phyloP scores from a whole-genome alignment of 1,140 invertebrate species.

The Lepidostoma basale region DNA sequence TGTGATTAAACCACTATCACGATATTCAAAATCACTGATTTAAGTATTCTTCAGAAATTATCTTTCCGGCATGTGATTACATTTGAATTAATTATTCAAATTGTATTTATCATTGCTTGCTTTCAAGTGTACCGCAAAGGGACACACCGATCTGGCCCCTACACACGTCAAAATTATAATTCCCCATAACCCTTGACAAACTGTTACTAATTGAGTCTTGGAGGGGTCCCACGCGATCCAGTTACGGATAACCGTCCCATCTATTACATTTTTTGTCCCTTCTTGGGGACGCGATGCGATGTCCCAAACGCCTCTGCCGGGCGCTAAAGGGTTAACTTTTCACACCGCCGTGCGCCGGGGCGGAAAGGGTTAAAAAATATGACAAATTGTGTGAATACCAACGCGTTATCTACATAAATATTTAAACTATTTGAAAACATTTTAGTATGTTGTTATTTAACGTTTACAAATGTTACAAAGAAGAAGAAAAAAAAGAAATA shows the following conservation, averaged over 20 bases:
- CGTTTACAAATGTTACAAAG: no score
- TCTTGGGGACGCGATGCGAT: not conserved
- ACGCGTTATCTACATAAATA: not conserved
- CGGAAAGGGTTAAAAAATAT: not conserved
- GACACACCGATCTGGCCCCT: no score
- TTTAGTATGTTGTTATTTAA: no score
- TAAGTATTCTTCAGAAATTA: no score
- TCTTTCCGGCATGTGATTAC: no score
- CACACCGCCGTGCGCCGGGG: not conserved
- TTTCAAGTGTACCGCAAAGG: no score
- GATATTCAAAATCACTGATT: no score
- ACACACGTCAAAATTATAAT: not conserved
- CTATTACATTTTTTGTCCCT: not conserved
- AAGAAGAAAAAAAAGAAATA: no score
- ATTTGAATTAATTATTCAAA: no score
- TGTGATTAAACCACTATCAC: no score
- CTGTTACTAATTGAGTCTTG: conserved; percentile 41
- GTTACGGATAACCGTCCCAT: not conserved
- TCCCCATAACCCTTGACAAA: conserved; percentile 28
- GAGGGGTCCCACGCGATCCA: conserved; percentile 7
- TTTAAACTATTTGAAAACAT: no score
- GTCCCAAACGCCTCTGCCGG: not conserved
- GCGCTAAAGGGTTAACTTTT: not conserved
- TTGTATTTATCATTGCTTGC: no score
- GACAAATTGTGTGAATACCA: conserved; percentile 19